Evolutionary conservation across 37 sponge, comb jelly and placozoan genomes (phyloP).

Genomic region (Beroe forskalii): DNA sequence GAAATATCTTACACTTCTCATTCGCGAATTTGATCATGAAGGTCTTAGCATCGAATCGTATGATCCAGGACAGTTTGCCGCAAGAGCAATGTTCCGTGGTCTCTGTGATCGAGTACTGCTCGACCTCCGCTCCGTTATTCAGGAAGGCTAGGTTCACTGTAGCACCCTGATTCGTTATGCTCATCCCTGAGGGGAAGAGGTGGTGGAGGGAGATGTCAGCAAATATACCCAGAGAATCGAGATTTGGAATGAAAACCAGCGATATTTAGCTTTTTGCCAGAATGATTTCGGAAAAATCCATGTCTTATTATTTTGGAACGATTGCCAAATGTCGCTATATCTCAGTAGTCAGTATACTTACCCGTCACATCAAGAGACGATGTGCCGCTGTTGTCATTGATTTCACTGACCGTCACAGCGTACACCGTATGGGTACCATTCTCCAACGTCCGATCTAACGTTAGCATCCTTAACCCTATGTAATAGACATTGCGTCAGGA

Average conservation of each 20-base stretch:
- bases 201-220: too few species aligned
- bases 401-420: conserved; percentile 24
- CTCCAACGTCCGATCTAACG: neutral
- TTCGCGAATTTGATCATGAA: conserved; percentile 57
- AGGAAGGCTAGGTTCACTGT: conserved; percentile 10
- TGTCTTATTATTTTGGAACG: too few species aligned
- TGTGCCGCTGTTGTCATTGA: neutral
- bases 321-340: too few species aligned
- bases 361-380: conserved; percentile 19
- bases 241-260: too few species aligned
- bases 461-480: neutral
- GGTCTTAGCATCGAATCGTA: neutral
- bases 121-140: conserved; percentile 23
- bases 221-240: too few species aligned
- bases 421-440: conserved; percentile 60
- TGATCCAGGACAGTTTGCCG: conserved; percentile 54
- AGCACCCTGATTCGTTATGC: neutral
- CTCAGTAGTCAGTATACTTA: too few species aligned
- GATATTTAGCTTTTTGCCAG: too few species aligned
- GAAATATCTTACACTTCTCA: conserved; percentile 44
- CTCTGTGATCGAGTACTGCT: neutral
- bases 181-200: conserved; percentile 34
- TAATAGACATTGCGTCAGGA: too few species aligned
- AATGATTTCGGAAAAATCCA: too few species aligned
- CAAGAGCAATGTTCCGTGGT: conserved; percentile 40